Base-by-base conservation (phyloP, 2,113 vertebrate species). In the Kryptolebias marmoratus region DNA sequence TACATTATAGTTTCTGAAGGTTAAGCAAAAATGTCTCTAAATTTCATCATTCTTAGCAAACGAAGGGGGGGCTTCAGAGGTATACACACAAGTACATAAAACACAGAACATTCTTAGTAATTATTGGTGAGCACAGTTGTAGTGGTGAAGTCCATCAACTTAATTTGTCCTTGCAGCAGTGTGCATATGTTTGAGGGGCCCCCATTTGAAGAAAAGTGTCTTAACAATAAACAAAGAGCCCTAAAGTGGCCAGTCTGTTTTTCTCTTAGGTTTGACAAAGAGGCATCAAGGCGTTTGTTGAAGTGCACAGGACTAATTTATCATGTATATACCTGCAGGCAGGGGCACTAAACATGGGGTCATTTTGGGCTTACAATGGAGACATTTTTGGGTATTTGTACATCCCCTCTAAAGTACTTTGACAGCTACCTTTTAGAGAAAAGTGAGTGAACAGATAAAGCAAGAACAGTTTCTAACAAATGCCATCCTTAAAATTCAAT, bases 31-130 rank as follows among this genome's bases (percentile, higher is more conserved):
- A 78, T 56, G 77, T 81, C 66, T 68, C 11, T 3, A 63, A 62
- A 86, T 79, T 75, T 78, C 79, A 81, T 86, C 81, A 87, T 75
- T 68, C 56, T 66, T 55, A 68, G 70, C 60, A 44, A 82, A 81
- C 70, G 73, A 81, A 69, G 82, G 80, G 79, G 72, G 71, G 79
- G 79, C 70, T 76, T 76, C 39, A 85, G 68, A 42, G 42, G 12
- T 4, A 27, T 11, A 53, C 18, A 22, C 30, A 55, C 12, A 48
- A 50, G 39, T 57, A 39, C 55, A 65, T 30, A n/a, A 39, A 70
- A 62, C 59, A 65, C 30, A n/a, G 39, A 73, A 62, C 61, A 75
- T 69, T 50, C 52, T 60, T 64, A 71, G 68, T 77, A 58, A 58
- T 68, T 78, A 32, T 47, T 45, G 59, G 76, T 45, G 42, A 69